These are phyloP conservation scores for Cephus nigrinus DNA, from an alignment of 2,888 invertebrate genomes.

Conservation along the genomic window DNA sequence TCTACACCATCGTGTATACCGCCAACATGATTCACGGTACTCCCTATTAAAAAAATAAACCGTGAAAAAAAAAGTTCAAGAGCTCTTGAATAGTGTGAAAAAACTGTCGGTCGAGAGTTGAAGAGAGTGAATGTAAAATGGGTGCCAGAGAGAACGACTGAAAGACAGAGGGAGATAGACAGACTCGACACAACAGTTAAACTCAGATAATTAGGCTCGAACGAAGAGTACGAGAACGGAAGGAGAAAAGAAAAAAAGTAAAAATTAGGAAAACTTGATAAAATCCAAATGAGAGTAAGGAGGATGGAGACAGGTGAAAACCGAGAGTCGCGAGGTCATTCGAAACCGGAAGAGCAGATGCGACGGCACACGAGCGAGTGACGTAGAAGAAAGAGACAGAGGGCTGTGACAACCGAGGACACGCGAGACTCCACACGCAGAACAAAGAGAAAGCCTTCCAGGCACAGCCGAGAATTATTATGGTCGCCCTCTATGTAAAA, in stretches of 20 bases:
- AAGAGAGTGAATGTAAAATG: background rate
- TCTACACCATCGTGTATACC: background rate
- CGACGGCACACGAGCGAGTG: background rate
- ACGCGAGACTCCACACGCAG: background rate
- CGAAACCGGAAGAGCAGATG: background rate
- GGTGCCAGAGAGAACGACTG: background rate
- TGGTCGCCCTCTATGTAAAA: background rate
- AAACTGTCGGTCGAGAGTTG: background rate
- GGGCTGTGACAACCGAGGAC: background rate
- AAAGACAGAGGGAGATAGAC: background rate
- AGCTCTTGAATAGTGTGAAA: background rate
- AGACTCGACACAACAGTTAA: background rate
- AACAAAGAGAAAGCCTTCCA: background rate
- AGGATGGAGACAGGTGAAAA: background rate
- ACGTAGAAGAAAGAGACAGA: background rate
- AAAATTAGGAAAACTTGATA: background rate
- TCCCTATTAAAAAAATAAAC: slow-evolving; percentile 3
- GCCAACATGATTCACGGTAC: background rate
- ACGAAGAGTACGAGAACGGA: background rate
- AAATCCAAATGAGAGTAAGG: background rate
- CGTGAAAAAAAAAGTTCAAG: background rate
- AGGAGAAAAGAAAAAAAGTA: background rate
- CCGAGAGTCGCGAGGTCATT: background rate
- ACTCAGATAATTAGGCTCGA: background rate
- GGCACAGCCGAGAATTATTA: background rate